These are phyloP conservation scores for Myotis lucifugus DNA, from an alignment of 2,113 vertebrate species.

Conservation along the genomic window DNA sequence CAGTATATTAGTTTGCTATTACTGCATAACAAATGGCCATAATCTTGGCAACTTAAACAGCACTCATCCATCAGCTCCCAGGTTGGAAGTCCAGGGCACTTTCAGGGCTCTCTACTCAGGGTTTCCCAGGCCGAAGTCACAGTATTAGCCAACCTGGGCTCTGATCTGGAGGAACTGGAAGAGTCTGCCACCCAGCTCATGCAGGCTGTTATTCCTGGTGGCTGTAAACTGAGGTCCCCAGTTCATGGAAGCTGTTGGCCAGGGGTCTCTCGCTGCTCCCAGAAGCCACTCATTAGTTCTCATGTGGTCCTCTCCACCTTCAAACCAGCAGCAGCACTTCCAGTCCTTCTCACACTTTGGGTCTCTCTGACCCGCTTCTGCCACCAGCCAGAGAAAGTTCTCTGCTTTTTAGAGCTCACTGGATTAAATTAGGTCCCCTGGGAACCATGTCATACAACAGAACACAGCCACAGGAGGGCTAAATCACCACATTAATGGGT, in stretches of 20 bases:
- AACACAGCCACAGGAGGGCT: neutral
- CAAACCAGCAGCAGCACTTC: neutral
- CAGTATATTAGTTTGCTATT: fast-evolving
- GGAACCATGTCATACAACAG: neutral
- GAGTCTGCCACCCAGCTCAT: neutral
- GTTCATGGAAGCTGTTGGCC: neutral
- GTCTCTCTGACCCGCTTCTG: neutral
- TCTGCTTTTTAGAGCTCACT: neutral
- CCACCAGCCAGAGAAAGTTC: neutral
- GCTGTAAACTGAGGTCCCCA: neutral
- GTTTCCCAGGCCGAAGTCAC: neutral
- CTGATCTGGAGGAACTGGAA: neutral
- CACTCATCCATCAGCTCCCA: fast-evolving
- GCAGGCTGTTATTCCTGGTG: neutral
- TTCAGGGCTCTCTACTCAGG: neutral
- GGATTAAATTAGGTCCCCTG: neutral
- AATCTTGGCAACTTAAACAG: neutral
- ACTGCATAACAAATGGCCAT: neutral
- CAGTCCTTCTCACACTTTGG: too few relatives aligned
- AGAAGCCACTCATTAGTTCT: too few relatives aligned
- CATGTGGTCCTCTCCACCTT: neutral
- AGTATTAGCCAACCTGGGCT: neutral
- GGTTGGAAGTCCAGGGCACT: too few relatives aligned
- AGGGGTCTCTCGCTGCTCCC: neutral
- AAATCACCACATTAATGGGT: neutral